These are phyloP conservation scores for Simalia tracyae DNA, from an alignment of 2,797 vertebrate genomes.

Conservation along the genomic window DNA sequence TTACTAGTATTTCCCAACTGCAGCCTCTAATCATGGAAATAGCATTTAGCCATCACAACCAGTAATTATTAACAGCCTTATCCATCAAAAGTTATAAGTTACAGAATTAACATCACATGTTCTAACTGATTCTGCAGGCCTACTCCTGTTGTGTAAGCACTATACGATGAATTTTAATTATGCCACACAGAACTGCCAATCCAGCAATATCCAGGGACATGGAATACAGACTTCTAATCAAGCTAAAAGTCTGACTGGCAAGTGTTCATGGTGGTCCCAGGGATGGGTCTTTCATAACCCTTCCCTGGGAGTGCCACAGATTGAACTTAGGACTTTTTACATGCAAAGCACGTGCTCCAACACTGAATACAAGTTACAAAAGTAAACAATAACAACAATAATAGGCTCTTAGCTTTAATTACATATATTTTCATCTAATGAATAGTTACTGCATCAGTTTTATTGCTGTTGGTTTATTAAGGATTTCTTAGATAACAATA, in stretches of 20 bases:
- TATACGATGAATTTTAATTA: not conserved
- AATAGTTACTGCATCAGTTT: not conserved
- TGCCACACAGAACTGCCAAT: not conserved
- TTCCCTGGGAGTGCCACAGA: not conserved
- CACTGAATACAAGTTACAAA: not conserved
- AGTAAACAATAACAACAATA: not conserved
- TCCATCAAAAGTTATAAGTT: not conserved
- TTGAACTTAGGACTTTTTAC: not conserved
- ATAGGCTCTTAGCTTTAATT: not conserved
- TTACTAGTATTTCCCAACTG: not conserved
- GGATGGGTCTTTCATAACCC: not conserved
- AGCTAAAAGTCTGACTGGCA: not conserved
- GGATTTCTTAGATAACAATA: not conserved
- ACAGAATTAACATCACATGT: not conserved
- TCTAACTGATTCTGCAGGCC: not conserved
- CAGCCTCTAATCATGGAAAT: not conserved
- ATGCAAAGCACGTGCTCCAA: too few species aligned
- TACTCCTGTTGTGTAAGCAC: not conserved
- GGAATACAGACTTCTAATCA: not conserved
- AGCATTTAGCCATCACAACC: not conserved
- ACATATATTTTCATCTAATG: not conserved
- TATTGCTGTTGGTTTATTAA: not conserved
- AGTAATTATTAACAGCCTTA: not conserved
- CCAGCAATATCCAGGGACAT: not conserved
- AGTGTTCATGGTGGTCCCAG: not conserved